phyloP scores from a whole-genome alignment of 2,113 vertebrate species.

The Daboia siamensis region DNA sequence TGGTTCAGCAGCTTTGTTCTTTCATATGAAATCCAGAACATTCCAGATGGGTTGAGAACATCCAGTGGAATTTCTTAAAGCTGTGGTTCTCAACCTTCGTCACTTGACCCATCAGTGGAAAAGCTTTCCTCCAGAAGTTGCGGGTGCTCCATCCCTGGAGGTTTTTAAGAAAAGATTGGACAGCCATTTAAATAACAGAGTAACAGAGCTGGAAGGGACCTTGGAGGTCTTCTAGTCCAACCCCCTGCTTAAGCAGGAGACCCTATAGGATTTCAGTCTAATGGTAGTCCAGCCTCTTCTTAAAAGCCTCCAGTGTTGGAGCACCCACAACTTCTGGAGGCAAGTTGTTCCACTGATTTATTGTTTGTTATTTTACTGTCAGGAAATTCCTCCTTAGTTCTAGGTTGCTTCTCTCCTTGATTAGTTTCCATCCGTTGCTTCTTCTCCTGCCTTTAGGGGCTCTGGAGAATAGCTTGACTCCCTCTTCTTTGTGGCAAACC shows the following conservation, averaged over 20 bases:
- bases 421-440: no score
- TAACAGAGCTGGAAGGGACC: background rate
- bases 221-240: background rate
- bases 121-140: background rate
- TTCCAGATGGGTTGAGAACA: background rate
- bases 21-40: background rate
- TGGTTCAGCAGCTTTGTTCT: background rate
- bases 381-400: no score
- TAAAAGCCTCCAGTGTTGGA: no score
- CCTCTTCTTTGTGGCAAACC: no score
- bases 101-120: background rate
- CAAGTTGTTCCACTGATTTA: no score
- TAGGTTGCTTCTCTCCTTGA: no score
- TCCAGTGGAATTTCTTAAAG: background rate
- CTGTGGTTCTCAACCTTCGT: background rate
- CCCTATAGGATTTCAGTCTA: background rate
- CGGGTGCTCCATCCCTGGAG: background rate
- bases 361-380: no score
- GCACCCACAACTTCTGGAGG: no score
- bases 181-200: background rate
- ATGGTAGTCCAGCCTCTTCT: no score
- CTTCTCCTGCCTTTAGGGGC: no score
- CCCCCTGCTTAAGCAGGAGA: background rate
- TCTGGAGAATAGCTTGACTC: no score
- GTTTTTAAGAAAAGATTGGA: background rate